A percentile compares a stretch with the other conserved stretches of the same genome.
Conservation (phyloP, 2,797 vertebrate species). For the Erethizon dorsatum region DNA sequence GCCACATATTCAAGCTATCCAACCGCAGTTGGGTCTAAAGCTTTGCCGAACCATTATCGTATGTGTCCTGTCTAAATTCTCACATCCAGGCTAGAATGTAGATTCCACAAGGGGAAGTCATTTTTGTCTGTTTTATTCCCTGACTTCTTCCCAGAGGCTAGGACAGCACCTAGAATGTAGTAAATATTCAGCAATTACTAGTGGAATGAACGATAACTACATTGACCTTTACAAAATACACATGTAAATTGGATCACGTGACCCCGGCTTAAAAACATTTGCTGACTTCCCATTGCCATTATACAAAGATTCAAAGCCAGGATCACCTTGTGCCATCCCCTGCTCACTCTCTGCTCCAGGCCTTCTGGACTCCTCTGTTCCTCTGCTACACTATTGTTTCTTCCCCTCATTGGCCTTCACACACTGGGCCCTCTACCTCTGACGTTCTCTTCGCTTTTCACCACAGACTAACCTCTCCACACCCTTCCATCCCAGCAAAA, state of each 20-base stretch:
- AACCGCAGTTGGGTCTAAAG: neutral
- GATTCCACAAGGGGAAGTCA: neutral
- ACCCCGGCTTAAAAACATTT: neutral
- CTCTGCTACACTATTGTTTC: neutral
- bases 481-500: neutral
- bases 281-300: neutral
- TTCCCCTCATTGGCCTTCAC: neutral
- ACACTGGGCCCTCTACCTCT: neutral
- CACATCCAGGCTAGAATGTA: neutral
- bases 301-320: constrained; percentile 17
- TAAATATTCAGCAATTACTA: constrained; percentile 43
- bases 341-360: neutral
- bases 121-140: constrained; percentile 24
- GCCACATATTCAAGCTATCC: neutral
- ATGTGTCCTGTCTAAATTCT: neutral
- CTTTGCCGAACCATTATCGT: neutral
- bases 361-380: neutral
- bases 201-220: constrained; percentile 23
- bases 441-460: neutral
- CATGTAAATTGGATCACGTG: neutral
- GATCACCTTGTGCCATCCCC: neutral
- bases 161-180: neutral
- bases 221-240: constrained; percentile 30
- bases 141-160: constrained; percentile 1
- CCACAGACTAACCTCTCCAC: neutral